Evolutionary conservation across 53 echinoderm and acorn worm genomes (phyloP).

Genomic region (Echinarachnius parma): DNA sequence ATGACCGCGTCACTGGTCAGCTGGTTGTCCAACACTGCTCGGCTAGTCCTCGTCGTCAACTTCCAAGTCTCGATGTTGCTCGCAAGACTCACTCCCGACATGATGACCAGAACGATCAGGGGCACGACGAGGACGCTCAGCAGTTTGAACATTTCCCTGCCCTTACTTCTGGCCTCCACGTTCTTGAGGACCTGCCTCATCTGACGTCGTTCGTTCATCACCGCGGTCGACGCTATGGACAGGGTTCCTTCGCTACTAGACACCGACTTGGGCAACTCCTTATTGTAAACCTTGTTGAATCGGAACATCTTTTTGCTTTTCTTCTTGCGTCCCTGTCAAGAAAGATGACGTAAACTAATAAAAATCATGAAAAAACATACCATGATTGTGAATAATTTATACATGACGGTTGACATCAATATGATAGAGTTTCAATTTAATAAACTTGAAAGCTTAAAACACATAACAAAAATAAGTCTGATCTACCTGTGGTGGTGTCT

Average conservation of each 20-base stretch:
- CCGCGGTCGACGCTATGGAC: slow-evolving; percentile 7
- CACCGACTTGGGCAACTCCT: background rate
- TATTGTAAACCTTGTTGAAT: background rate
- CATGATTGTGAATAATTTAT: too few relatives aligned
- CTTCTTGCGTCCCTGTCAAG: background rate
- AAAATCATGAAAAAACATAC: too few relatives aligned
- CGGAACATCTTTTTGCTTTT: background rate
- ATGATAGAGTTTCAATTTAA: too few relatives aligned
- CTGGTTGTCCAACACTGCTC: slow-evolving; percentile 25
- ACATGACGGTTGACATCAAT: too few relatives aligned
- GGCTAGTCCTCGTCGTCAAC: background rate
- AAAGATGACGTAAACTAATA: background rate
- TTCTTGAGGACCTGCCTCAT: slow-evolving; percentile 48
- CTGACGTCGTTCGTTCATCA: slow-evolving; percentile 21
- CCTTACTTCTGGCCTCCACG: slow-evolving; percentile 19
- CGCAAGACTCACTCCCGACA: slow-evolving; percentile 28
- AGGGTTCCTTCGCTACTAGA: slow-evolving; percentile 23
- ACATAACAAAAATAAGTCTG: too few relatives aligned
- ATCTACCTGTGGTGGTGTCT: too few relatives aligned
- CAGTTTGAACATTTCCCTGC: slow-evolving; percentile 53
- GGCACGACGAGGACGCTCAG: slow-evolving; percentile 49
- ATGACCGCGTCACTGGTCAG: slow-evolving; percentile 16
- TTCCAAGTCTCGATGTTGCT: slow-evolving; percentile 21
- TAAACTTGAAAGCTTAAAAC: too few relatives aligned
- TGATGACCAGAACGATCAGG: slow-evolving; percentile 41